Evolutionary conservation across 1,140 invertebrate species (phyloP), one percentile per base, ranked within the genome.

Genomic region (Monochamus saltuarius): DNA sequence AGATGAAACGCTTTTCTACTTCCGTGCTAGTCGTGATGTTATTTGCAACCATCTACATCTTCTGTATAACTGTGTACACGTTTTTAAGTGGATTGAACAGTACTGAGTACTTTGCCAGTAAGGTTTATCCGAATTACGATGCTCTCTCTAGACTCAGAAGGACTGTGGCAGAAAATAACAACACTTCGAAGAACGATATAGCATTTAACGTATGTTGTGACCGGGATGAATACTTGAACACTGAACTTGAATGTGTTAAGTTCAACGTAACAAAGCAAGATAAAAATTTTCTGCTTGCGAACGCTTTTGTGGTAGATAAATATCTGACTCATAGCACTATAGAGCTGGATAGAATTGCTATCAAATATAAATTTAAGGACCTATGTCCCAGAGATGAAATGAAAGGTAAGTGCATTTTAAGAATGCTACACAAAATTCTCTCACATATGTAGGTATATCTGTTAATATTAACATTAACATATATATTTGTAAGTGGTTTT

Each of bases 161-260:
- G 4, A 10, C 17, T 11, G 10, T 8, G 1, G 11, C 2, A 19
- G 7, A 8, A 11, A 16, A 22, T 17, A 29, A 29, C 22, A 6
- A 29, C 39, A 11, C 39, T 3, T n/a, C 11, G n/a, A 51, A 36
- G 6, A 11, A 19, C 22, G 39, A 53, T 11, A 53, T 53, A n/a
- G 19, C 36, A 14, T 39, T 53, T 16, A 39, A 53, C 8, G 19
- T 36, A 14, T 53, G 51, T 13, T 53, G 51, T 22, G 36, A 36
- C 6, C 8, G n/a, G 6, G 40, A 40, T 10, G 8, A 53, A 17
- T 22, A n/a, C 13, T 29, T 53, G 51, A 53, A 53, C n/a, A n/a
- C 16, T 2, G 40, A 53, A 7, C 19, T 36, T 7, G 13, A 53
- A 19, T 53, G 51, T 53, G 29, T 36, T 11, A 38, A 53, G 14